phyloP scores from a whole-genome alignment of 2,797 vertebrate genomes.

The Lithobates pipiens region DNA sequence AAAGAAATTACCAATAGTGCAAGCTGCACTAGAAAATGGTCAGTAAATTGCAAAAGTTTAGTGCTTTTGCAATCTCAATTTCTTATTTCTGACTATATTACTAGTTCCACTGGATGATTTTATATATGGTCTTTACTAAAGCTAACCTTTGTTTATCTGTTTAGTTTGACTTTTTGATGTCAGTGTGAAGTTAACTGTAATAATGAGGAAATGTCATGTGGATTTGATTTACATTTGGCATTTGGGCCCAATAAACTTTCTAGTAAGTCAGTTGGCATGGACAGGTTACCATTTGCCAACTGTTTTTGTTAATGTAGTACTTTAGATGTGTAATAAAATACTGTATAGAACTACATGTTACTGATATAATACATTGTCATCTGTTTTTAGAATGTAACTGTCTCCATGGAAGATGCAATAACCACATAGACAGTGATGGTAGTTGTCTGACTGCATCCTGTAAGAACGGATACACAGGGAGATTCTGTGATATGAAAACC shows the following conservation, averaged over 20 bases:
- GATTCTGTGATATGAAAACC: conserved; percentile 79
- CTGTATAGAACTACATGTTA: not conserved
- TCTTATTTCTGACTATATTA: too few relatives aligned
- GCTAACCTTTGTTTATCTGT: too few relatives aligned
- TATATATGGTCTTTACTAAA: too few relatives aligned
- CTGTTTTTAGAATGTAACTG: conserved; percentile 74
- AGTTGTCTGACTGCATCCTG: conserved; percentile 84
- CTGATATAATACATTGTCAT: conserved; percentile 1
- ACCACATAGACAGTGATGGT: conserved; percentile 78
- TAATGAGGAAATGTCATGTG: not conserved
- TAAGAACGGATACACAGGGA: conserved; percentile 75
- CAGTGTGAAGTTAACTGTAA: too few relatives aligned
- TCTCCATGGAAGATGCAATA: conserved; percentile 84
- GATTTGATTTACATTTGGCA: not conserved
- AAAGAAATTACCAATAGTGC: too few relatives aligned
- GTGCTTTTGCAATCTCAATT: too few relatives aligned
- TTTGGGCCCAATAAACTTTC: not conserved
- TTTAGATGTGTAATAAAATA: not conserved
- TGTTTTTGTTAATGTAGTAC: too few relatives aligned
- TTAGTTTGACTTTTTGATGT: too few relatives aligned
- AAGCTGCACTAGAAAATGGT: too few relatives aligned
- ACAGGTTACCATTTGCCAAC: not conserved
- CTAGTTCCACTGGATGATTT: too few relatives aligned
- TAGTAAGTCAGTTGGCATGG: not conserved
- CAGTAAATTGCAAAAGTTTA: too few relatives aligned